These are phyloP conservation scores for Apodemia hepburni DNA, from an alignment of 2,888 invertebrate species.

Conservation along the genomic window DNA sequence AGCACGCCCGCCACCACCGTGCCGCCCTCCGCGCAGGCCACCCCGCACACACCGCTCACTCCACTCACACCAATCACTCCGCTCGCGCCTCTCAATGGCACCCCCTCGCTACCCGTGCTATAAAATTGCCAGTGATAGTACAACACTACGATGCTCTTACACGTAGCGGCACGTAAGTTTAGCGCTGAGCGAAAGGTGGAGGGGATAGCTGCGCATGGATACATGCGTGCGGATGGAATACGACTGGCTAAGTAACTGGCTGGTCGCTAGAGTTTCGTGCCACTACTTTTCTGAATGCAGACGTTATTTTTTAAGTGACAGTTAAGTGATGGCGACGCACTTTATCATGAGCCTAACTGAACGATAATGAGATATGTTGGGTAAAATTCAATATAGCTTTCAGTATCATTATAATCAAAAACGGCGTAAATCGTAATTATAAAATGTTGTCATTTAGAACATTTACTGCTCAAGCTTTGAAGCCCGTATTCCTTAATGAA, in stretches of 20 bases:
- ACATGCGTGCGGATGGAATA: too few relatives aligned
- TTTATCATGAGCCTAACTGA: too few relatives aligned
- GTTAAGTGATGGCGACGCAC: too few relatives aligned
- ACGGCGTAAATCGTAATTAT: not conserved
- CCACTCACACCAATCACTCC: conserved; percentile 58
- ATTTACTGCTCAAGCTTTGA: not conserved
- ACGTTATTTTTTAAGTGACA: too few relatives aligned
- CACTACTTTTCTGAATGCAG: too few relatives aligned
- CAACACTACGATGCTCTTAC: too few relatives aligned
- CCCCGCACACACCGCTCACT: conserved; percentile 42
- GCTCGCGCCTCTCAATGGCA: conserved; percentile 50
- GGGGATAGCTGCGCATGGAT: too few relatives aligned
- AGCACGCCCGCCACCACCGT: conserved; percentile 53
- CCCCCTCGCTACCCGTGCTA: conserved; percentile 55
- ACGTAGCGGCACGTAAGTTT: too few relatives aligned
- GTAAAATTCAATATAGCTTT: not conserved
- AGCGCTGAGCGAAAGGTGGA: too few relatives aligned
- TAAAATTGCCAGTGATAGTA: conserved; percentile 35
- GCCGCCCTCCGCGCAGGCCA: conserved; percentile 43
- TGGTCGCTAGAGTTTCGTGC: too few relatives aligned
- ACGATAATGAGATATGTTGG: too few relatives aligned
- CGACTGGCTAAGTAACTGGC: too few relatives aligned
- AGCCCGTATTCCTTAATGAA: not conserved
- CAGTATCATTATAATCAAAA: not conserved
- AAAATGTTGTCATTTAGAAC: not conserved